Evolutionary conservation across 2,888 invertebrate genomes (phyloP).

Genomic region (Anagyrus pseudococci): DNA sequence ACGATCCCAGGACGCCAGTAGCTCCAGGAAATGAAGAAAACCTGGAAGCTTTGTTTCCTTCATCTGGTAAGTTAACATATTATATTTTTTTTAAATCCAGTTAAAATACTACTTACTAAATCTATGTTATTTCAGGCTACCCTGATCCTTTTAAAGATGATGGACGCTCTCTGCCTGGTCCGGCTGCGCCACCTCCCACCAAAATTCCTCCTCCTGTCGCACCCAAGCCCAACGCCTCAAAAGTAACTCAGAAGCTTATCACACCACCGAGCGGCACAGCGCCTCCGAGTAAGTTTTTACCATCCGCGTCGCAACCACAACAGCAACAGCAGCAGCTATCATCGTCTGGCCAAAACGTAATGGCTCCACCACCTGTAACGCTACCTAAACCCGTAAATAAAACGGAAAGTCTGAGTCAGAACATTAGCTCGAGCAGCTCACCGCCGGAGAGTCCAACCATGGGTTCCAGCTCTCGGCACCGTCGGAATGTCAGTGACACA

Average conservation of each 20-base stretch:
- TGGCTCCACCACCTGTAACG: constrained; percentile 39
- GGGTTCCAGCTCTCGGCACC: constrained; percentile 66
- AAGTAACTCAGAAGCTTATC: constrained; percentile 50
- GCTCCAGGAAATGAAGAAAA: constrained; percentile 56
- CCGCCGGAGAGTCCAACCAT: constrained; percentile 59
- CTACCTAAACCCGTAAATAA: constrained; percentile 56
- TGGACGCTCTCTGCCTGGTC: constrained; percentile 51
- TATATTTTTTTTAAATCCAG: too few species aligned
- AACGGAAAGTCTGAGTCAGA: constrained; percentile 58
- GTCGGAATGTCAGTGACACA: constrained; percentile 85
- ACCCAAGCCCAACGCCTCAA: constrained; percentile 53
- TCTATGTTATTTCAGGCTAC: constrained; percentile 61
- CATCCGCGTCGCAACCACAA: constrained; percentile 32
- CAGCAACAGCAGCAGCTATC: not conserved
- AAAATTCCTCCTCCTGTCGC: constrained; percentile 59
- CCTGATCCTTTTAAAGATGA: constrained; percentile 76
- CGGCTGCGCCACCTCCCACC: constrained; percentile 42
- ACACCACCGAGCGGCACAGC: constrained; percentile 49
- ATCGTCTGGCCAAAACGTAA: constrained; percentile 12
- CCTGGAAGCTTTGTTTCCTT: constrained; percentile 71
- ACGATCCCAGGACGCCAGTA: constrained; percentile 41
- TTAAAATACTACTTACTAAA: constrained; percentile 3
- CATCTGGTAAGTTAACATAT: constrained; percentile 60
- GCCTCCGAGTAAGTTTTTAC: constrained; percentile 54
- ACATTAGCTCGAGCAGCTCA: constrained; percentile 55